Evolutionary conservation across 2,113 vertebrate genomes (phyloP).

Genomic region (Osmerus eperlanus): DNA sequence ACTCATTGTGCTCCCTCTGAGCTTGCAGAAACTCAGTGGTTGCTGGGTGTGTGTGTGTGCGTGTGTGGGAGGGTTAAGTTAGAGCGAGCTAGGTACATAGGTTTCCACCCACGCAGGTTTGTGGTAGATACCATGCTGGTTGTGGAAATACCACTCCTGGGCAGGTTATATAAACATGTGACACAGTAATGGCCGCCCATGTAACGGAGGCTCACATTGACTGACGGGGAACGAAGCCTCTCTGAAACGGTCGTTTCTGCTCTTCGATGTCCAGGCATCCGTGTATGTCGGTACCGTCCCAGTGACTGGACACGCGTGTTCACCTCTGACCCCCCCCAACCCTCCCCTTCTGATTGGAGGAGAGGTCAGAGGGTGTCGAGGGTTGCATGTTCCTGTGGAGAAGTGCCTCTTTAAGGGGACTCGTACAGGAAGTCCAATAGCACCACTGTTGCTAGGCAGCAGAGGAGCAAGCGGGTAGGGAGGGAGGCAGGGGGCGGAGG

Average conservation of each 20-base stretch:
- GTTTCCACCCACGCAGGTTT: slow-evolving; percentile 50
- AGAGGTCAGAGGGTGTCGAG: slow-evolving; percentile 6
- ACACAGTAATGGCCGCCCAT: slow-evolving; percentile 13
- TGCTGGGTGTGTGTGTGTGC: slow-evolving; percentile 13
- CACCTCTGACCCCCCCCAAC: background rate
- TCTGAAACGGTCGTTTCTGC: slow-evolving; percentile 6
- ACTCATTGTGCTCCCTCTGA: slow-evolving; percentile 3
- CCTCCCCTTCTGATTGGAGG: slow-evolving; percentile 1
- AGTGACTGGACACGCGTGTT: background rate
- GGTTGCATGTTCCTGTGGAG: slow-evolving; percentile 41
- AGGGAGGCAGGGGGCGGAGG: slow-evolving; percentile 16
- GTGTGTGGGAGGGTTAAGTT: slow-evolving; percentile 1
- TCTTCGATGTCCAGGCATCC: no score
- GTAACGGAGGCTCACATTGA: background rate
- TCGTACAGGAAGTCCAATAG: slow-evolving; percentile 69
- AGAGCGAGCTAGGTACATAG: slow-evolving; percentile 30
- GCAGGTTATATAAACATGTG: slow-evolving; percentile 22
- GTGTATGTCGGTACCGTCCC: background rate
- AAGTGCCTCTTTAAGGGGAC: slow-evolving; percentile 71
- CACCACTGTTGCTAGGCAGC: slow-evolving; percentile 74
- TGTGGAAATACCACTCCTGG: slow-evolving; percentile 33
- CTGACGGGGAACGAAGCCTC: background rate
- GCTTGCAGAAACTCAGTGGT: background rate
- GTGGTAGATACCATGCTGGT: slow-evolving; percentile 42
- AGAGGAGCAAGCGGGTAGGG: slow-evolving; percentile 30